Evolutionary conservation across 2,888 invertebrate species (phyloP), one percentile per base, ranked within the genome.

Genomic region (Drosophila quinaria): DNA sequence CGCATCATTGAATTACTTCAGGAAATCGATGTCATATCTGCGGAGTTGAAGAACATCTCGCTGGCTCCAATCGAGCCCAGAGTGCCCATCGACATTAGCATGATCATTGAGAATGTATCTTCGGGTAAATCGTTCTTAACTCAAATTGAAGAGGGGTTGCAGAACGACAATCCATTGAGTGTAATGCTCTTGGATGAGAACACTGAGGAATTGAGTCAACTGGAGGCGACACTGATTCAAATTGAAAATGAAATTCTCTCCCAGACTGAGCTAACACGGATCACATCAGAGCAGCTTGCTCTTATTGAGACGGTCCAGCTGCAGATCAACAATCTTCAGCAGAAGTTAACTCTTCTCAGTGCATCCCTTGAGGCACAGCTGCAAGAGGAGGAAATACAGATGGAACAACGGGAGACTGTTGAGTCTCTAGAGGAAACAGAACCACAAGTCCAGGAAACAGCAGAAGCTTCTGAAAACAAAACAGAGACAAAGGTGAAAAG

Each of bases 1-100:
- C 78, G 92, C n/a, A 77, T 92, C 5, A 91, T 92, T 44, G 92
- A 92, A 66, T 72, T 92, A 0, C 61, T 92, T 3, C 92, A 92
- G 51, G 92, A 92, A 78, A 81, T 92, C 3, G 92, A 92, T 70
- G 74, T 78, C 44, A 75, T 92, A 41, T 76, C 87, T 3, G 75
- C 77, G 1, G 91, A 92, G n/a, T 50, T 92, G 2, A 87, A 70
- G 10, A 75, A 67, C 3, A 51, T 91, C 4, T 46, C 55, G 1
- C 11, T 54, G 13, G 37, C 73, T 15, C 17, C 77, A 0, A 17
- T 39, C 4, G 63, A 58, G 17, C 11, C 67, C 1, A 60, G 61
- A 1, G 22, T 69, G 13, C 74, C 81, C 0, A 47, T 89, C 25
- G 83, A 81, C 31, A 75, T 91, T 1, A 78, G 74, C 33, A 55